Percentiles rank a stretch among this genome's conserved stretches.
Evolutionary conservation across 2,113 vertebrate species (phyloP).

Genomic region (Chaetops frenatus): DNA sequence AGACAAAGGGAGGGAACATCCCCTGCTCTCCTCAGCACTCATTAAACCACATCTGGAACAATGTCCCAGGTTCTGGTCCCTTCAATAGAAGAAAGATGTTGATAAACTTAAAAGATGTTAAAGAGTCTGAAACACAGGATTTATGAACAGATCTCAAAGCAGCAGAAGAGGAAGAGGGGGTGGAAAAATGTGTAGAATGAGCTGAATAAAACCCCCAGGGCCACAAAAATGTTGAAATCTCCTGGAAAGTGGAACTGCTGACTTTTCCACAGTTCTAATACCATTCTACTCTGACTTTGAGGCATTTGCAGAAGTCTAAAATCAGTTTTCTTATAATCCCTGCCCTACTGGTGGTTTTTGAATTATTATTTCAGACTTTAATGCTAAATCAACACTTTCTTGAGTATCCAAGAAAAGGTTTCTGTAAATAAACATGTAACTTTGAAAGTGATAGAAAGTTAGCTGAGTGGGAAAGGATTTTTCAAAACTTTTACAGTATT

Average conservation of each 20-base stretch:
- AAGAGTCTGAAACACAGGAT: neutral
- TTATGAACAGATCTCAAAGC: neutral
- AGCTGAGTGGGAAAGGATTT: neutral
- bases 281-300: neutral
- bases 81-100: neutral
- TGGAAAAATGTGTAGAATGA: neutral
- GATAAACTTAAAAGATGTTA: neutral
- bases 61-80: neutral
- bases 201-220: neutral
- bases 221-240: neutral
- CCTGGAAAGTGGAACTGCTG: neutral
- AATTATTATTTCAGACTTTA: neutral
- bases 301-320: neutral
- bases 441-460: neutral
- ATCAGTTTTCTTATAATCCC: neutral
- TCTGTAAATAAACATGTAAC: neutral
- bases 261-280: neutral
- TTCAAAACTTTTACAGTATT: neutral
- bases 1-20: neutral
- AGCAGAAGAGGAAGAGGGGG: neutral
- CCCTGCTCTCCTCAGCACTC: neutral
- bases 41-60: neutral
- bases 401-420: neutral
- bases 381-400: neutral
- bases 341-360: fast-evolving